Conservation (phyloP, 2,888 invertebrate genomes). For the Lordiphosa fenestrarum region DNA sequence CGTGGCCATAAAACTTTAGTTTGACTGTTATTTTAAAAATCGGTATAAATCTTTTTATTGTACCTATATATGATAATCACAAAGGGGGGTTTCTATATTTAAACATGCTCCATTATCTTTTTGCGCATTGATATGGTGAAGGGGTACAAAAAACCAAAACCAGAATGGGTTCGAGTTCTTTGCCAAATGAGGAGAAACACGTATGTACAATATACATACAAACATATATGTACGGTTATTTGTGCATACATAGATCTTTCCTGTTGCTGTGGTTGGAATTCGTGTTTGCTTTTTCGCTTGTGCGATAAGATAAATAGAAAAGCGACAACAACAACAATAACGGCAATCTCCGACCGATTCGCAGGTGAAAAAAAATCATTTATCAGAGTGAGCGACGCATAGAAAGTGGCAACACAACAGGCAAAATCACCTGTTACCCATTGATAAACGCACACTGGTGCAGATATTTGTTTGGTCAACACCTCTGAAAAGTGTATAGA, state of each 20-base stretch:
- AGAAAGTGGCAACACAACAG: constrained; percentile 40
- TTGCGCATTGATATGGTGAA: background rate
- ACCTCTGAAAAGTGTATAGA: constrained; percentile 21
- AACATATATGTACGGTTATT: background rate
- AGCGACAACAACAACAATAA: constrained; percentile 6
- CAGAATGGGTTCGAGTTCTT: constrained; percentile 1
- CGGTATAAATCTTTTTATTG: constrained; percentile 16
- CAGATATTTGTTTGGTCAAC: constrained; percentile 36
- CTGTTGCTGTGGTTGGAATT: constrained; percentile 29
- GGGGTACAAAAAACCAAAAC: background rate
- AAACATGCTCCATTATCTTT: constrained; percentile 28
- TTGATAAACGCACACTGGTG: constrained; percentile 25
- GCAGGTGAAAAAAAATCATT: constrained; percentile 46
- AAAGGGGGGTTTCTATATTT: constrained; percentile 30
- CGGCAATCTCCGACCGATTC: background rate
- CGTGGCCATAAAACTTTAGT: background rate
- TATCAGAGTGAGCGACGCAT: constrained; percentile 14
- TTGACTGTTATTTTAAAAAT: constrained; percentile 29
- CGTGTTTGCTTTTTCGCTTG: constrained; percentile 34
- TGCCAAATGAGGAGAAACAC: constrained; percentile 5
- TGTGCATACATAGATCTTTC: constrained; percentile 14
- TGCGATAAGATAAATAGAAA: constrained; percentile 53
- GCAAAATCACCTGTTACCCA: constrained; percentile 62
- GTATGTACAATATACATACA: too few species aligned
- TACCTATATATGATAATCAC: constrained; percentile 11